These are phyloP conservation scores for Drosophila elegans DNA, from an alignment of 1,140 invertebrate genomes.

Conservation along the genomic window DNA sequence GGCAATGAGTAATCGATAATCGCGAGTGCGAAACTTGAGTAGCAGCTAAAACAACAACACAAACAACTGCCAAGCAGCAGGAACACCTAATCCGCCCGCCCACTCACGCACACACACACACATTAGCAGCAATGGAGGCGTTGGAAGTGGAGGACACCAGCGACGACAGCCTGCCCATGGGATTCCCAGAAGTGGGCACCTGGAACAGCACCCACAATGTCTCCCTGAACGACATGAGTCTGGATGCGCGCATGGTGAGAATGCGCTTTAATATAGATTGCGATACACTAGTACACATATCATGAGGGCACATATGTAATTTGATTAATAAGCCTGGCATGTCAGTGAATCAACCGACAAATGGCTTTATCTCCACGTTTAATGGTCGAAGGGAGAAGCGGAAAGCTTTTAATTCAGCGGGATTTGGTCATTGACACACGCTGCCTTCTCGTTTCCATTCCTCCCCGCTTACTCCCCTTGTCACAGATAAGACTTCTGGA, in stretches of 20 bases:
- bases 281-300: neutral
- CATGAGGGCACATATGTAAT: slow-evolving; percentile 11
- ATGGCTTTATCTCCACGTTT: slow-evolving; percentile 51
- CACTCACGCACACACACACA: slow-evolving; percentile 14
- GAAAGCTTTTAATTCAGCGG: slow-evolving; percentile 55
- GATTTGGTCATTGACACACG: slow-evolving; percentile 61
- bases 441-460: neutral
- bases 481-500: neutral
- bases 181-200: slow-evolving; percentile 85
- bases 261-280: slow-evolving; percentile 5
- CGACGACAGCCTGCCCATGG: slow-evolving; percentile 79
- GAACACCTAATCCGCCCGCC: slow-evolving; percentile 21
- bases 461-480: neutral
- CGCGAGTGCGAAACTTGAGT: slow-evolving; percentile 10
- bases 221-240: slow-evolving; percentile 90
- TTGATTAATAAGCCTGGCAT: slow-evolving; percentile 60
- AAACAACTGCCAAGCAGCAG: slow-evolving; percentile 10
- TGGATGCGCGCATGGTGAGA: slow-evolving; percentile 92
- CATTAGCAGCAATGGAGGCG: slow-evolving; percentile 28
- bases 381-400: slow-evolving; percentile 13
- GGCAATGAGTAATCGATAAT: slow-evolving; percentile 37
- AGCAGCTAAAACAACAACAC: slow-evolving; percentile 16
- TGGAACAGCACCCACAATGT: slow-evolving; percentile 86
- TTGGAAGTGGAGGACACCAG: slow-evolving; percentile 63
- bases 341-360: slow-evolving; percentile 55